Evolutionary conservation across 1,140 invertebrate genomes (phyloP), one percentile per base, ranked within the genome.

Genomic region (Pogonognathellus flavescens): DNA sequence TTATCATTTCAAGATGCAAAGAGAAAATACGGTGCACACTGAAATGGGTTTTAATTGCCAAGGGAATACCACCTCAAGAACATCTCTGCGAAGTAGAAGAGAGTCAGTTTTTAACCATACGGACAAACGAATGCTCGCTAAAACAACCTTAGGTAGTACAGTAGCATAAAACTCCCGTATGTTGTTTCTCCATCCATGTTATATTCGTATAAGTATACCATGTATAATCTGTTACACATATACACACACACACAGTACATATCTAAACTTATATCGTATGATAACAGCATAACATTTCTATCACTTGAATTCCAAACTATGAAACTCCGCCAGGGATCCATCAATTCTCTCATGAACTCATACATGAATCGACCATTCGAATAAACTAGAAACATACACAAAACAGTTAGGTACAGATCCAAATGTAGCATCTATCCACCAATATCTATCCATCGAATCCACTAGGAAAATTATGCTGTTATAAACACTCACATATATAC

Each of bases 1-100:
- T 88, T 88, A 88, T 88, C 87, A 88, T 88, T 88, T 86, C 82
- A 88, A 88, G 87, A 88, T 88, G 85, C 85, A 88, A 88, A 88
- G 87, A 88, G 84, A 84, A 83, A 86, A 86, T 80, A 86, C 85
- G 83, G 82, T 83, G 82, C 84, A 81, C 81, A 86, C 83, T 31
- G 85, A 85, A 88, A 88, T 88, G 87, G 84, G 59, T 84, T 88
- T 86, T 86, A 88, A 86, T 88, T 86, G 85, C 80, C 85, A 84
- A 25, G 87, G 87, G 87, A 86, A 86, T 88, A 84, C 87, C 60
- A 86, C 86, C 86, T 86, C 83, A 86, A 87, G 84, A 87, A 85
- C 59, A 82, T 62, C 84, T 62, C 84, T 60, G 83, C 14, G 70
- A 31, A 50, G 49, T 25, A 76, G 62, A 41, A 70, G 70, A 70